Percentiles rank a stretch among this genome's conserved stretches.
Conservation (phyloP, 2,797 vertebrate genomes). For the Pelodytes ibericus region DNA sequence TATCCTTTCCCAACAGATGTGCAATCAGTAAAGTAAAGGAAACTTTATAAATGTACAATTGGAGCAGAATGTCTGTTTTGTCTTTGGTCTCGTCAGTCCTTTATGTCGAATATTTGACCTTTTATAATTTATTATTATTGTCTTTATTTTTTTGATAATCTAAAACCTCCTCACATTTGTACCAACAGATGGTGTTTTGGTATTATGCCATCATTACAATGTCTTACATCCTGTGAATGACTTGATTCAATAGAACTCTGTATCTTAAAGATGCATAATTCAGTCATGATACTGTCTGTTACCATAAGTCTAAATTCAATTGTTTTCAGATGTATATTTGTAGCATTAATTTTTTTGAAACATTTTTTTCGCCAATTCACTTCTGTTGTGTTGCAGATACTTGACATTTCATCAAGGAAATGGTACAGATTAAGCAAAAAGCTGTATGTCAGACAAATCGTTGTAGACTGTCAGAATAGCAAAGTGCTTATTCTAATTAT, state of each 20-base stretch:
- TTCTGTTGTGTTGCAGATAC: too few relatives aligned
- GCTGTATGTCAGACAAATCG: too few relatives aligned
- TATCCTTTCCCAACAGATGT: slow-evolving; percentile 34
- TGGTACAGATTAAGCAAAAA: too few relatives aligned
- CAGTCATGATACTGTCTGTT: slow-evolving; percentile 4
- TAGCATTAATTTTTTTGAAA: too few relatives aligned
- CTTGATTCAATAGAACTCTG: slow-evolving; percentile 14
- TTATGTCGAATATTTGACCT: not conserved
- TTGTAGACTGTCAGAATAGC: too few relatives aligned
- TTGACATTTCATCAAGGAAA: too few relatives aligned
- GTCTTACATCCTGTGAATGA: slow-evolving; percentile 13
- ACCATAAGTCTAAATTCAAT: not conserved
- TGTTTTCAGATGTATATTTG: slow-evolving; percentile 13
- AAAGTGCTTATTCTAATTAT: too few relatives aligned
- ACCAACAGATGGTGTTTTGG: slow-evolving; percentile 43
- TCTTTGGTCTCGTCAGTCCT: not conserved
- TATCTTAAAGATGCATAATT: not conserved
- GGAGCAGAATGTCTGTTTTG: slow-evolving; percentile 16
- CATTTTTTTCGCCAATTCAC: too few relatives aligned
- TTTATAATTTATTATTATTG: not conserved
- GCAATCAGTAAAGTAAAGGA: slow-evolving; percentile 20
- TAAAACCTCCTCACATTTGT: slow-evolving; percentile 27
- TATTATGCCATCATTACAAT: slow-evolving; percentile 22
- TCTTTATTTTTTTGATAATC: slow-evolving; percentile 32
- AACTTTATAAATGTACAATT: slow-evolving; percentile 32